A percentile compares a stretch with the other conserved stretches of the same genome.
phyloP scores from a whole-genome alignment of 2,113 vertebrate genomes.

The Chiloscyllium plagiosum region DNA sequence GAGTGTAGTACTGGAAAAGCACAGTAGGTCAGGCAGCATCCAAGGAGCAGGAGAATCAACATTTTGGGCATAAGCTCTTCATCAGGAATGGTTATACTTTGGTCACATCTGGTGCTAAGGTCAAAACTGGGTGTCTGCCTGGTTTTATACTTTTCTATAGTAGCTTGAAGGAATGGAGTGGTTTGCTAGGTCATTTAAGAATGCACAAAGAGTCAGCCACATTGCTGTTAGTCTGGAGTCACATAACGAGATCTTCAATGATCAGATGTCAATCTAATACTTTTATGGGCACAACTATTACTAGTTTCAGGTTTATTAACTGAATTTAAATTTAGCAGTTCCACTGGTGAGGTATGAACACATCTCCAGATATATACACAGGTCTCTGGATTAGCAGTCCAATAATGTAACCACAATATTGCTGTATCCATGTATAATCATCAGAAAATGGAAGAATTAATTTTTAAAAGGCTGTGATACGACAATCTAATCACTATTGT shows the following conservation, averaged over 20 bases:
- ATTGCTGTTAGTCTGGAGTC: too few relatives aligned
- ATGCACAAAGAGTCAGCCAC: neutral
- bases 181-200: neutral
- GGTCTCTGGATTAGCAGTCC: neutral
- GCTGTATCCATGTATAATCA: neutral
- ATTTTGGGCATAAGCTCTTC: too few relatives aligned
- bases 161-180: too few relatives aligned
- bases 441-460: neutral
- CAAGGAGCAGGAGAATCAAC: too few relatives aligned
- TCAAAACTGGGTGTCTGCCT: too few relatives aligned
- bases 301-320: neutral
- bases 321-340: neutral
- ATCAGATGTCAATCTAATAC: neutral
- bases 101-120: too few relatives aligned
- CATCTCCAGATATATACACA: too few relatives aligned
- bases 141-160: too few relatives aligned
- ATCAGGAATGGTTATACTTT: too few relatives aligned
- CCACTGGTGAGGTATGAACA: neutral
- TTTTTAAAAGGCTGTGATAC: neutral
- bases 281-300: neutral
- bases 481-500: neutral
- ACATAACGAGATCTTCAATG: neutral
- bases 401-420: neutral
- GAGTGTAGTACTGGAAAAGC: too few relatives aligned
- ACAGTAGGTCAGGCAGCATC: too few relatives aligned